These are phyloP conservation scores for Poecilia picta DNA, from an alignment of 2,797 vertebrate genomes.

Conservation along the genomic window DNA sequence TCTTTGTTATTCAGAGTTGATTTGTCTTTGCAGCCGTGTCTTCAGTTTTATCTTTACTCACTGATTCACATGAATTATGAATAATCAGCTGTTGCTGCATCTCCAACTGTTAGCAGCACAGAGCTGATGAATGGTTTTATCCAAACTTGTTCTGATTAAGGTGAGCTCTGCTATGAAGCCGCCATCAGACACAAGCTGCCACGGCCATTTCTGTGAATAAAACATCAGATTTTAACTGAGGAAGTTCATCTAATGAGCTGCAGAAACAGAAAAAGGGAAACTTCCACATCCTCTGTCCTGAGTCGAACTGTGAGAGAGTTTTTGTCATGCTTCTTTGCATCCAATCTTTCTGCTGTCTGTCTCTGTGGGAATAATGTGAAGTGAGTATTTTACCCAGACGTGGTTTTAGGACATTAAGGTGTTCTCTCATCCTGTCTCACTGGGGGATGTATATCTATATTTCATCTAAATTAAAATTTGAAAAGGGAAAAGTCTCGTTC, in stretches of 20 bases:
- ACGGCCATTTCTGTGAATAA: slow-evolving; percentile 62
- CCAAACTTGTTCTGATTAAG: slow-evolving; percentile 19
- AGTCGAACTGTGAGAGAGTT: slow-evolving; percentile 45
- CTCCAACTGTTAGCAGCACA: not conserved
- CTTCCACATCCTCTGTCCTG: slow-evolving; percentile 32
- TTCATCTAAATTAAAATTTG: slow-evolving; percentile 74
- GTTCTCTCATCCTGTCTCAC: slow-evolving; percentile 28
- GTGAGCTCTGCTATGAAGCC: slow-evolving; percentile 22
- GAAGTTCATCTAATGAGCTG: slow-evolving; percentile 64
- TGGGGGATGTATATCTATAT: slow-evolving; percentile 52
- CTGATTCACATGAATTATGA: not conserved
- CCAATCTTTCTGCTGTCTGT: not conserved
- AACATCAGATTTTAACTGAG: slow-evolving; percentile 64
- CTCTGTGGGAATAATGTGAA: slow-evolving; percentile 42
- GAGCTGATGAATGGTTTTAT: not conserved
- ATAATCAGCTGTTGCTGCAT: not conserved
- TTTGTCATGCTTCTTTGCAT: slow-evolving; percentile 11
- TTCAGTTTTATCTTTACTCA: not conserved
- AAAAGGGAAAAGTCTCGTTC: slow-evolving; percentile 62
- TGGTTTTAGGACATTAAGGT: slow-evolving; percentile 22
- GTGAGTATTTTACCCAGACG: slow-evolving; percentile 32
- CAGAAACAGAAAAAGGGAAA: slow-evolving; percentile 7
- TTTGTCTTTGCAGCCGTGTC: not conserved
- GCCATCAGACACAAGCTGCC: slow-evolving; percentile 27
- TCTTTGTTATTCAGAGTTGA: not conserved